Evolutionary conservation across 2,888 invertebrate genomes (phyloP).

Genomic region (Drosophila ustulata): DNA sequence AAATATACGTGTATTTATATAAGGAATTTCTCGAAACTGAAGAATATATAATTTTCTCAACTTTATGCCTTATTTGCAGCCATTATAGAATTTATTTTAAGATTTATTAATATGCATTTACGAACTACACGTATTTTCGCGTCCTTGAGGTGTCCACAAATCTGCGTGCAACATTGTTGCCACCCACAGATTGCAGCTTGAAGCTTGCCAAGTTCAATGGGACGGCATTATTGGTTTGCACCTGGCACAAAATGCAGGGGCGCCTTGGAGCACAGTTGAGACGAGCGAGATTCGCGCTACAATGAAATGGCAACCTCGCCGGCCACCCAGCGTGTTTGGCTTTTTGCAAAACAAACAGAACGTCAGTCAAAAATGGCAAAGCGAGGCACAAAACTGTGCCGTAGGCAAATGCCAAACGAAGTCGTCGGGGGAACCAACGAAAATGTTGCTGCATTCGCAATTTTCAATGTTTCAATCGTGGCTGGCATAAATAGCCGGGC

Average conservation of each 20-base stretch:
- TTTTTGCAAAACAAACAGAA: conserved; percentile 80
- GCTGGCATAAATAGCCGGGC: conserved; percentile 69
- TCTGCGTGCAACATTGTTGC: conserved; percentile 24
- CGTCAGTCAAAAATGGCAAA: conserved; percentile 66
- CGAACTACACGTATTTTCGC: background rate
- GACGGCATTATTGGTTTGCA: conserved; percentile 25
- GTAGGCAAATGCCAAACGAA: conserved; percentile 25
- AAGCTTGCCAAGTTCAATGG: conserved; percentile 51
- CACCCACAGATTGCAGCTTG: background rate
- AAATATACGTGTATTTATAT: too few species aligned
- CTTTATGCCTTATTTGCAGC: too few species aligned
- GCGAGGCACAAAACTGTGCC: conserved; percentile 30
- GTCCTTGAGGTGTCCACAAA: conserved; percentile 39
- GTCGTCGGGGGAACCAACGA: conserved; percentile 21
- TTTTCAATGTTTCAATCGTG: conserved; percentile 66
- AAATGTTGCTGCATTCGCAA: conserved; percentile 62
- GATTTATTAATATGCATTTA: background rate
- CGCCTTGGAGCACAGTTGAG: conserved; percentile 1
- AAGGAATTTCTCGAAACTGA: too few species aligned
- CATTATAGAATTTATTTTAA: background rate
- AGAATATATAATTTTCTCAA: too few species aligned
- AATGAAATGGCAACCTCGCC: conserved; percentile 16
- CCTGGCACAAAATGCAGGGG: conserved; percentile 43
- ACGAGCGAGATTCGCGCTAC: background rate
- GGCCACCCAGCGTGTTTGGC: conserved; percentile 75